Evolutionary conservation across 2,113 vertebrate genomes (phyloP).

Genomic region (Cercocebus atys): DNA sequence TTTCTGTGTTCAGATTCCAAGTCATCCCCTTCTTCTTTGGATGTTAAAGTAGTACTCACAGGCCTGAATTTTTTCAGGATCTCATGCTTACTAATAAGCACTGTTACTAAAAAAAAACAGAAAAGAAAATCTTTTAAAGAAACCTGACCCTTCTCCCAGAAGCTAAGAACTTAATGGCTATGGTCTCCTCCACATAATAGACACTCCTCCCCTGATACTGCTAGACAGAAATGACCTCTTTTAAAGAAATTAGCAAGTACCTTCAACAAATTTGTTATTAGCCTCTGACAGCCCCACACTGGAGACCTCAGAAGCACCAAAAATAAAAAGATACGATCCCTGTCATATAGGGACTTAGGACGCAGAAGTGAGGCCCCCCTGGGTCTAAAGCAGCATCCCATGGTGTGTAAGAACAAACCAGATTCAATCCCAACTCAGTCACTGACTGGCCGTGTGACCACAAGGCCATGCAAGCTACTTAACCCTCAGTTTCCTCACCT

Average conservation of each 20-base stretch:
- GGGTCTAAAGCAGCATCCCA: too few relatives aligned
- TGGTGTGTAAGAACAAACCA: fast-evolving
- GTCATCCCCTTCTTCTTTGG: neutral
- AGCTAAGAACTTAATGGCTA: neutral
- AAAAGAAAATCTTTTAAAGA: neutral
- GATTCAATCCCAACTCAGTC: neutral
- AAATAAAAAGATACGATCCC: neutral
- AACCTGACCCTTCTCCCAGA: neutral
- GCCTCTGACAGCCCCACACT: neutral
- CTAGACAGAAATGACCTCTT: neutral
- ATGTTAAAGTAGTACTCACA: fast-evolving
- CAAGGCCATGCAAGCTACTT: neutral
- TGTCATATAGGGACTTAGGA: too few relatives aligned
- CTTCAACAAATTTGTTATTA: neutral
- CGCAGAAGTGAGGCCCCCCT: fast-evolving
- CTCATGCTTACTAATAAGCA: neutral
- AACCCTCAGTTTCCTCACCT: neutral
- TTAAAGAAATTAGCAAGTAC: neutral
- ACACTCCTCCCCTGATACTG: neutral
- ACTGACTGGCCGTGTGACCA: neutral
- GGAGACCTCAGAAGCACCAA: neutral
- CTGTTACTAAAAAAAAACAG: too few relatives aligned
- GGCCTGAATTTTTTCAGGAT: too few relatives aligned
- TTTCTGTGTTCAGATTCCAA: neutral
- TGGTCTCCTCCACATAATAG: neutral